Percentiles rank a stretch among this genome's conserved stretches.
These are phyloP conservation scores for Muscicapa striata DNA, from an alignment of 2,797 vertebrate species.

Conservation along the genomic window DNA sequence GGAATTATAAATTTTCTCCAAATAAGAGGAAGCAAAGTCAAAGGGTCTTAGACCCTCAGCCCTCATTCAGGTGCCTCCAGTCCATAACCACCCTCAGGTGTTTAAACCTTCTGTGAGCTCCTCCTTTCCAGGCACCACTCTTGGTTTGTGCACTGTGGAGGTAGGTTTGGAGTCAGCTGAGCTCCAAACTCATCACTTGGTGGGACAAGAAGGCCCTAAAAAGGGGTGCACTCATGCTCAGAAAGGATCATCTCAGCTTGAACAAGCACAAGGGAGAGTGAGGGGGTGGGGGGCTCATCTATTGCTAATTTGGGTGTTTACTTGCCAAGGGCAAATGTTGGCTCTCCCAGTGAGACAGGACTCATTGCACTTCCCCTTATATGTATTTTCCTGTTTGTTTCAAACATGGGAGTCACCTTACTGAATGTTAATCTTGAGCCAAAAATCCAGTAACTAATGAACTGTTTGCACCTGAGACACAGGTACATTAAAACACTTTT, in stretches of 20 bases:
- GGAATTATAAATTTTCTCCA: background rate
- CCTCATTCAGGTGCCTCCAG: background rate
- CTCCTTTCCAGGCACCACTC: background rate
- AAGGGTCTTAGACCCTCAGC: background rate
- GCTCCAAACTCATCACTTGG: fast-evolving
- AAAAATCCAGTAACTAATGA: background rate
- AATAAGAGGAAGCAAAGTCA: background rate
- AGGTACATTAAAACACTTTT: background rate
- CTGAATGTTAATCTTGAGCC: background rate
- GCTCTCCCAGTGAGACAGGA: background rate
- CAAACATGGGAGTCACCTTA: background rate
- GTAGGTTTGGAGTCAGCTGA: background rate
- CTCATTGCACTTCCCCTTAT: fast-evolving
- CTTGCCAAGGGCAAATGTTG: background rate
- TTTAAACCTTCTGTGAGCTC: background rate
- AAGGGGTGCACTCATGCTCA: background rate
- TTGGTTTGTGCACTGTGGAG: background rate
- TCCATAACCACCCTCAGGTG: background rate
- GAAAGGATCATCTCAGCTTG: background rate
- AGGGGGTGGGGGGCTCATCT: fast-evolving
- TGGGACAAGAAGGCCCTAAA: background rate
- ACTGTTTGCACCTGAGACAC: background rate
- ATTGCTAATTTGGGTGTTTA: background rate
- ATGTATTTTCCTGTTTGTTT: background rate
- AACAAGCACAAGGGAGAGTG: background rate